These are phyloP conservation scores for Dinomys branickii DNA, from an alignment of 2,113 vertebrate species.

Conservation along the genomic window DNA sequence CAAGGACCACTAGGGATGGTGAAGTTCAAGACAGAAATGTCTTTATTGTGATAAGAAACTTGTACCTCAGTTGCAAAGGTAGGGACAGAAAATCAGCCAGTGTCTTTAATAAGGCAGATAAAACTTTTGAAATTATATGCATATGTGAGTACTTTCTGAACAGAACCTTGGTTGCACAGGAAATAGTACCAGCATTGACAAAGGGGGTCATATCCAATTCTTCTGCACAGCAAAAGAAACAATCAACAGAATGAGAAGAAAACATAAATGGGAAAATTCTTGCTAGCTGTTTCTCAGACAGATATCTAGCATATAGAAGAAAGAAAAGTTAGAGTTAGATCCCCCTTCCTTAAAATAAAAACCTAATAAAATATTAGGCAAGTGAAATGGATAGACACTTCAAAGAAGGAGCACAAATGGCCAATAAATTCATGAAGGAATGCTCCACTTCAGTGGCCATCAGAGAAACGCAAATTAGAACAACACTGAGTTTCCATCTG, in stretches of 20 bases:
- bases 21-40: neutral
- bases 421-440: neutral
- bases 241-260: neutral
- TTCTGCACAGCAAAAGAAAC: neutral
- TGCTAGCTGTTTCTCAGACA: neutral
- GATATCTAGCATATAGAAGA: neutral
- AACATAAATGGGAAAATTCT: neutral
- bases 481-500: neutral
- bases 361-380: neutral
- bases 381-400: neutral
- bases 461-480: neutral
- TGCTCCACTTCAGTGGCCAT: neutral
- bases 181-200: neutral
- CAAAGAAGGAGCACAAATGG: neutral
- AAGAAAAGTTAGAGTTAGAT: neutral
- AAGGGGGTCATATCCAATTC: neutral
- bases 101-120: neutral
- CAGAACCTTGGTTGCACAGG: neutral
- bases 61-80: neutral
- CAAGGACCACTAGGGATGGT: neutral
- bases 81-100: neutral
- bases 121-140: neutral
- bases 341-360: neutral
- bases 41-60: constrained; percentile 16
- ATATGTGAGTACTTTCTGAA: neutral